Conservation (phyloP, 2,113 vertebrate species). For the Gallinago media region DNA sequence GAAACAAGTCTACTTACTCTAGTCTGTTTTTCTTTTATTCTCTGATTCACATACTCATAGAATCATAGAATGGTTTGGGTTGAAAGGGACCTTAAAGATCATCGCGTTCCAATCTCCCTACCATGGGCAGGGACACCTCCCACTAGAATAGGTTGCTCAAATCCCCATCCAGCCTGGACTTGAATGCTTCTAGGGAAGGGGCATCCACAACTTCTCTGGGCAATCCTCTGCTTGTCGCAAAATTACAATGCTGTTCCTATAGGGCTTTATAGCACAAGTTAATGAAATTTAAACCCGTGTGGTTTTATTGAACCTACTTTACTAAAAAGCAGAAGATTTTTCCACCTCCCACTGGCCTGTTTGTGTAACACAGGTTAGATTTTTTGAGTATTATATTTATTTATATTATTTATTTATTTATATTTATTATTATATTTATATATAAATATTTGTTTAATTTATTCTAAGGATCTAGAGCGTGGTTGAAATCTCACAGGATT, state of each 20-base stretch:
- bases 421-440: too few species aligned
- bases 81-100: too few species aligned
- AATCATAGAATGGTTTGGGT: too few species aligned
- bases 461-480: background rate
- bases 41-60: background rate
- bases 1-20: background rate
- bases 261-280: background rate
- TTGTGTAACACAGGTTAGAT: background rate
- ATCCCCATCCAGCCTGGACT: too few species aligned
- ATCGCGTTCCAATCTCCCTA: too few species aligned
- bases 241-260: background rate
- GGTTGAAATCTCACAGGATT: background rate
- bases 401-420: too few species aligned
- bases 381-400: background rate
- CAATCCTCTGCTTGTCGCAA: background rate
- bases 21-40: background rate
- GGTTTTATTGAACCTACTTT: background rate
- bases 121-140: too few species aligned
- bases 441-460: background rate
- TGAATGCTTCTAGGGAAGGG: too few species aligned
- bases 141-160: too few species aligned
- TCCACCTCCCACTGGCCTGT: background rate
- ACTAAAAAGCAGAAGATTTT: background rate
- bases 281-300: background rate
- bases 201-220: too few species aligned